Evolutionary conservation across 1,140 invertebrate genomes (phyloP).

Genomic region (Druon quercuslanigerum): DNA sequence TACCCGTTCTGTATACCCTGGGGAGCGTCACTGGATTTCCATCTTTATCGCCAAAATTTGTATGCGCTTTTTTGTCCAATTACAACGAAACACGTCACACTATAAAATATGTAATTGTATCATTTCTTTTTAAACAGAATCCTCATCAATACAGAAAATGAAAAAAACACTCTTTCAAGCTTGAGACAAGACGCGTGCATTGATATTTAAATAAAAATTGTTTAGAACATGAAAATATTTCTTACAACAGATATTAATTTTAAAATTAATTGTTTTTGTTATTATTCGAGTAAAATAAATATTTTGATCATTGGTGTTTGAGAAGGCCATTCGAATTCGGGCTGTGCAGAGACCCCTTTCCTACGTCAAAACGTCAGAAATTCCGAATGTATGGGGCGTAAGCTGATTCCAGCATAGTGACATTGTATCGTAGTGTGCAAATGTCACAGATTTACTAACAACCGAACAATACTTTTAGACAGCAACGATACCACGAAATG

Average conservation of each 20-base stretch:
- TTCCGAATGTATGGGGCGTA: slow-evolving; percentile 42
- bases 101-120: slow-evolving; percentile 13
- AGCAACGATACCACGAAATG: slow-evolving; percentile 50
- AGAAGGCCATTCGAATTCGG: background rate
- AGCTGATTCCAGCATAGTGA: slow-evolving; percentile 51
- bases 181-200: too few relatives aligned
- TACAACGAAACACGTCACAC: slow-evolving; percentile 38
- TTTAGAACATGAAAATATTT: too few relatives aligned
- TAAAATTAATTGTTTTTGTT: too few relatives aligned
- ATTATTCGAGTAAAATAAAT: too few relatives aligned
- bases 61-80: slow-evolving; percentile 46
- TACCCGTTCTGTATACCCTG: slow-evolving; percentile 59
- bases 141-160: too few relatives aligned
- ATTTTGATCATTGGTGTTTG: too few relatives aligned
- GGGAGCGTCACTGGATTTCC: slow-evolving; percentile 64
- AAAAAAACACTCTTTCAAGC: too few relatives aligned
- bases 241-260: too few relatives aligned
- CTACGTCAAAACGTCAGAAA: slow-evolving; percentile 35
- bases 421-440: slow-evolving; percentile 41
- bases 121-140: too few relatives aligned
- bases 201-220: too few relatives aligned
- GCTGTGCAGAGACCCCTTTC: background rate
- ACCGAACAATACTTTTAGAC: slow-evolving; percentile 47
- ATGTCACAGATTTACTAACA: slow-evolving; percentile 48
- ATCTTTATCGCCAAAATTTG: slow-evolving; percentile 69